Conservation (phyloP, 2,797 vertebrate species). For the Sebastes nivosus region DNA sequence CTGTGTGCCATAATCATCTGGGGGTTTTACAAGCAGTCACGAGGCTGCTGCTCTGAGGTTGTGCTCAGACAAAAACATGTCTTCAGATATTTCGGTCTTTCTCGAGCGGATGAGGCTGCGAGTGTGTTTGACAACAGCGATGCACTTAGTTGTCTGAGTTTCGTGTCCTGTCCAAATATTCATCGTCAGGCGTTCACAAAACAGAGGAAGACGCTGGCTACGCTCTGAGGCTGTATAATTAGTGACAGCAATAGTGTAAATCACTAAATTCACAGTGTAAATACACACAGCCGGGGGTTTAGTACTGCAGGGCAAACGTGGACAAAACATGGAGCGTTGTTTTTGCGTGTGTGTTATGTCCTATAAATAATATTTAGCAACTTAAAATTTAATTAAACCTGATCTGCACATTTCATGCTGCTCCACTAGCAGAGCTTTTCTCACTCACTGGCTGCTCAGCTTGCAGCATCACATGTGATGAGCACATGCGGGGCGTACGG, state of each 20-base stretch:
- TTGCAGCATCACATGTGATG: conserved; percentile 7
- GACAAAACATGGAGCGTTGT: not conserved
- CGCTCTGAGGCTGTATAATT: not conserved
- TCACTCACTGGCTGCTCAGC: not conserved
- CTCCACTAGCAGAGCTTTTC: not conserved
- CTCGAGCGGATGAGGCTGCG: not conserved
- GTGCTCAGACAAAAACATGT: conserved; percentile 30
- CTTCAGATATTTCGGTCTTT: conserved; percentile 30
- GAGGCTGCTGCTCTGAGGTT: conserved; percentile 18
- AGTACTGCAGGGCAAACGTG: not conserved
- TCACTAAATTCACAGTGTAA: not conserved
- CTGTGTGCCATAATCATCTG: conserved; percentile 29
- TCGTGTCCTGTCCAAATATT: conserved; percentile 28
- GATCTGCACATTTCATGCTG: conserved; percentile 2
- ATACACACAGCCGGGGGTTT: not conserved
- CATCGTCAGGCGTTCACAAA: conserved; percentile 9
- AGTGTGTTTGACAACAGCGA: conserved; percentile 41
- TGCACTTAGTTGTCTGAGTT: conserved; percentile 16
- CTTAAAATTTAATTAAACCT: not conserved
- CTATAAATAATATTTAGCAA: not conserved
- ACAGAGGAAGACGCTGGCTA: not conserved
- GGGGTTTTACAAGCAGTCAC: conserved; percentile 40
- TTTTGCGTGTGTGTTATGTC: not conserved
- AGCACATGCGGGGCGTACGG: conserved; percentile 3
- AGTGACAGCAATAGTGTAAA: not conserved